Base-by-base conservation (phyloP, 1,140 invertebrate genomes). In the Halesus radiatus region DNA sequence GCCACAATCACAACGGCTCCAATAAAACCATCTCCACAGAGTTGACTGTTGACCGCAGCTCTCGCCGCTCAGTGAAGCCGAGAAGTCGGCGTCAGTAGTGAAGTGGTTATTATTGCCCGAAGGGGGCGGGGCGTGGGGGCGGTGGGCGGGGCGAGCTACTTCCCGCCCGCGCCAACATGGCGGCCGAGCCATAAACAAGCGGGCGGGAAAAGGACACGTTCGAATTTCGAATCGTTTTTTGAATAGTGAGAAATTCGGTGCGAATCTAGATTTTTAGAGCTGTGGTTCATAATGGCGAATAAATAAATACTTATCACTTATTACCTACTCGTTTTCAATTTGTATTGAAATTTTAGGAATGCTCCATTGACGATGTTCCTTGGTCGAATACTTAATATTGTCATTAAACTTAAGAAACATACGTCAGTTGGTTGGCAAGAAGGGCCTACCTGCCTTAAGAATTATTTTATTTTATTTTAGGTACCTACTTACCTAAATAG, bases 101-200 rank as follows among this genome's bases (percentile, higher is more conserved):
- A 37, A 37, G 32, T 37, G 68, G 60, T 45, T 56, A 84, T 85
- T 23, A 68, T 68, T 68, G 50, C 45, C 84, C 84, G 83, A 84
- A 56, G 10, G 29, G 58, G 72, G 77, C 60, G 58, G 79, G 29
- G 66, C 18, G 74, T 45, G 79, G 54, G 54, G 64, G 79, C 74
- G 74, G 79, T 76, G 66, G 79, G 79, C 79, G 79, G 74, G 50
- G 8, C 79, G 10, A 8, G n/a, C 15, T 20, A 82, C 85, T 81
- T 83, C 76, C 76, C 84, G 85, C 83, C 84, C 81, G 82, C 82
- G 60, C 66, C 66, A 80, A 66, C 37, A 80, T 80, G 81, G 81
- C 81, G 79, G 73, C 68, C 78, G 70, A 37, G 50, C 58, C 60
- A 77, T 64, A 77, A 77, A 77, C 75, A 77, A 77, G 15, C 32